Evolutionary conservation across 2,888 invertebrate genomes (phyloP), one percentile per base, ranked within the genome.

Genomic region (Caprella mutica): DNA sequence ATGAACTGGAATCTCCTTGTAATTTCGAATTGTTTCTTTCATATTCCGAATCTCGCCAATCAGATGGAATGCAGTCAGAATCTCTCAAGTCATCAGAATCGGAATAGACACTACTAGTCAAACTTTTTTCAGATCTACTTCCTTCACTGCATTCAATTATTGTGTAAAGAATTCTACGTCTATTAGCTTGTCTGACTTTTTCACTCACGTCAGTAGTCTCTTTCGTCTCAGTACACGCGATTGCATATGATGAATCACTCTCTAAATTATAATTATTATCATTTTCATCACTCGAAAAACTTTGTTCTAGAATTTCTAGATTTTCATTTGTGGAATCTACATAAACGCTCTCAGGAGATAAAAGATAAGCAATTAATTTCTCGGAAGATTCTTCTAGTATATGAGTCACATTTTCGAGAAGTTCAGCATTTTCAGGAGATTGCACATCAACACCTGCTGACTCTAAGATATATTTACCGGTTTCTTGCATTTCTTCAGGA

Each of bases 141-240:
- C 52, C 43, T 51, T 64, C 64, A 30, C 64, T 64, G 54, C 64
- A 64, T 30, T 64, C 64, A 9, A 64, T 52, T 12, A 64, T 64
- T 2, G 59, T 59, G 33, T 59, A 59, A 24, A 59, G 19, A 5
- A 51, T 26, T 21, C 59, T 42, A n/a, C 48, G 48, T 23, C 29
- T 12, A 14, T 48, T 48, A n/a, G 48, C n/a, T 19, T 48, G 48
- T 6, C n/a, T n/a, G n/a, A n/a, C n/a, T n/a, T n/a, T n/a, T n/a
- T n/a, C n/a, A n/a, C n/a, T n/a, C n/a, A n/a, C n/a, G n/a, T n/a
- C n/a, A n/a, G n/a, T n/a, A n/a, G n/a, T n/a, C n/a, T n/a, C n/a
- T n/a, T n/a, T n/a, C n/a, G n/a, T n/a, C n/a, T n/a, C n/a, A n/a
- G n/a, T n/a, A n/a, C n/a, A n/a, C n/a, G n/a, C n/a, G n/a, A n/a